A percentile compares a stretch with the other conserved stretches of the same genome.
These are phyloP conservation scores for Oedothorax gibbosus DNA, from an alignment of 1,140 invertebrate genomes.

Conservation along the genomic window DNA sequence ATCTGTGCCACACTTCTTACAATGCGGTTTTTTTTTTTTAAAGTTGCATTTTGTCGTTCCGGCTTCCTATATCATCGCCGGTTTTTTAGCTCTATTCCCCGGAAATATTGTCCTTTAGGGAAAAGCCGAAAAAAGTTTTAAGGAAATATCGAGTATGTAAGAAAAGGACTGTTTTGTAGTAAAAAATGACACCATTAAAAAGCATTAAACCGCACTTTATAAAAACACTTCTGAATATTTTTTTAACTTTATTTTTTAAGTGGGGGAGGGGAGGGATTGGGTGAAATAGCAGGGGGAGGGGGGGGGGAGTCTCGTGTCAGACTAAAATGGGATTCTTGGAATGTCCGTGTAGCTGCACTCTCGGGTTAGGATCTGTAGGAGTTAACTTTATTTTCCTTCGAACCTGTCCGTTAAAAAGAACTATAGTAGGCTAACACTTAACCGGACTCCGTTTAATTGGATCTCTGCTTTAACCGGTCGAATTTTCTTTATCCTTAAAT, in stretches of 20 bases:
- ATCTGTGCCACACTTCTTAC: slow-evolving; percentile 11
- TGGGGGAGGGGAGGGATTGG: neutral
- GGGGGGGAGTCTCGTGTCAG: slow-evolving; percentile 14
- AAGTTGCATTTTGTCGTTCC: neutral
- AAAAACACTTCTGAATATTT: slow-evolving; percentile 34
- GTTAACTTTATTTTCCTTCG: too few relatives aligned
- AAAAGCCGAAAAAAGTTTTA: neutral
- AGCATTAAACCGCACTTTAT: slow-evolving; percentile 30
- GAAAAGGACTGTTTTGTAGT: slow-evolving; percentile 3
- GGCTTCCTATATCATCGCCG: slow-evolving; percentile 12
- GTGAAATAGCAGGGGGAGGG: slow-evolving; percentile 7
- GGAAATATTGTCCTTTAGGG: slow-evolving; percentile 51
- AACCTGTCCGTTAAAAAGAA: too few relatives aligned
- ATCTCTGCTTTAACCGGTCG: too few relatives aligned
- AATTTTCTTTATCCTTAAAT: too few relatives aligned
- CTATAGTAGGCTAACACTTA: too few relatives aligned
- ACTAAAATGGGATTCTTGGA: slow-evolving; percentile 13
- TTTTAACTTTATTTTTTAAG: neutral
- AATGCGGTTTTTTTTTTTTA: neutral
- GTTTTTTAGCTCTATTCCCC: slow-evolving; percentile 30
- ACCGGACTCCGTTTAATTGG: too few relatives aligned
- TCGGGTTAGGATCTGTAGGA: neutral
- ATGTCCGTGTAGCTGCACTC: slow-evolving; percentile 6
- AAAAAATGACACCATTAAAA: slow-evolving; percentile 58
- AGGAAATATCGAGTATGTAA: neutral